Evolutionary conservation across 2,113 vertebrate genomes (phyloP).

Genomic region (Cebidichthys violaceus): DNA sequence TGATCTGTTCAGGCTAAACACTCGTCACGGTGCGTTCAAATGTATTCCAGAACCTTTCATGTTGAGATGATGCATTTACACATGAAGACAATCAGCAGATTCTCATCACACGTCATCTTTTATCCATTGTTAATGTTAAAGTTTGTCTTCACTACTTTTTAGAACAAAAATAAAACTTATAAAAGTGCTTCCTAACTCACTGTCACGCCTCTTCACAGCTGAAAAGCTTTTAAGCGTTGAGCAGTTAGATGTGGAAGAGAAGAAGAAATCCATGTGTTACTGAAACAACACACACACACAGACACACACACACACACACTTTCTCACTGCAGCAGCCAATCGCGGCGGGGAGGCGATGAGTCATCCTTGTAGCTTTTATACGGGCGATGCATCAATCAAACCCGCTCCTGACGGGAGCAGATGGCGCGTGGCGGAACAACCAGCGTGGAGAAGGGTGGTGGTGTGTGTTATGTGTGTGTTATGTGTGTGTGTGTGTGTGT

Average conservation of each 20-base stretch:
- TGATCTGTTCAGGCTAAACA: too few relatives aligned
- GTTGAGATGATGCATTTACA: too few relatives aligned
- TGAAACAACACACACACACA: slow-evolving; percentile 35
- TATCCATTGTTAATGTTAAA: too few relatives aligned
- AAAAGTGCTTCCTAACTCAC: too few relatives aligned
- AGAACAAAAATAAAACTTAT: too few relatives aligned
- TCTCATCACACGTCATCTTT: too few relatives aligned
- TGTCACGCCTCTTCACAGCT: too few relatives aligned
- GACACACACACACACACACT: slow-evolving; percentile 25
- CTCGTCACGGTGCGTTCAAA: too few relatives aligned
- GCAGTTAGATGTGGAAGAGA: neutral
- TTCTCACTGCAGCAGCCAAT: slow-evolving; percentile 15
- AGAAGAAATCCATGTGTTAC: neutral
- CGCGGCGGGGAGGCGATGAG: slow-evolving; percentile 46
- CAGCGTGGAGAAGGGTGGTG: neutral
- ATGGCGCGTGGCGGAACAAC: slow-evolving; percentile 47
- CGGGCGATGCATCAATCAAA: slow-evolving; percentile 60
- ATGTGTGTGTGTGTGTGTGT: slow-evolving; percentile 34
- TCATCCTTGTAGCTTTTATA: slow-evolving; percentile 55
- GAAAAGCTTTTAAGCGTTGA: neutral
- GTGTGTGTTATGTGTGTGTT: neutral
- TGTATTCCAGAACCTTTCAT: too few relatives aligned
- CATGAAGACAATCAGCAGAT: too few relatives aligned
- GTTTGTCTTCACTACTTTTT: too few relatives aligned
- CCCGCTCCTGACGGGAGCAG: slow-evolving; percentile 64